Conservation (phyloP, 2,888 invertebrate genomes). For the Cheilosia urbana region DNA sequence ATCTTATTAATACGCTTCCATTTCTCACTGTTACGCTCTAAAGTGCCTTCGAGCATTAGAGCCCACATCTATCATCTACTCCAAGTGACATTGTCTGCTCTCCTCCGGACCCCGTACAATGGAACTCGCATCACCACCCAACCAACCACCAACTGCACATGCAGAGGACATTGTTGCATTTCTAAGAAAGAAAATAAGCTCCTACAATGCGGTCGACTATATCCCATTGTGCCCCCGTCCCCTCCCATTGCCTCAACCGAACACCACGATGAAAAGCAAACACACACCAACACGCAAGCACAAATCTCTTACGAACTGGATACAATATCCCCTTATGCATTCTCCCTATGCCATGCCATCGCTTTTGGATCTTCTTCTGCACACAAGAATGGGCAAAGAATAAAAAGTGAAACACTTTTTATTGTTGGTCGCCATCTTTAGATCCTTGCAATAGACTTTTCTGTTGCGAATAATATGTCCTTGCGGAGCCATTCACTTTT, state of each 20-base stretch:
- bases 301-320: constrained; percentile 67
- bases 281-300: constrained; percentile 33
- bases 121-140: constrained; percentile 12
- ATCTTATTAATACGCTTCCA: constrained; percentile 67
- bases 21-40: constrained; percentile 51
- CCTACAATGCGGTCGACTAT: constrained; percentile 61
- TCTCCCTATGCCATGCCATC: constrained; percentile 51
- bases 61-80: constrained; percentile 62
- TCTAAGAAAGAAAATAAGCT: constrained; percentile 66
- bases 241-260: background rate
- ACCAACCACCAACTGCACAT: constrained; percentile 6
- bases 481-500: constrained; percentile 68
- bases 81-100: constrained; percentile 55
- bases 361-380: background rate
- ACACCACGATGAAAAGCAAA: background rate
- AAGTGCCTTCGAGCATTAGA: constrained; percentile 61
- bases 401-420: constrained; percentile 71
- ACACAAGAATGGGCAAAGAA: constrained; percentile 48
- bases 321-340: constrained; percentile 68
- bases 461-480: constrained; percentile 72
- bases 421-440: constrained; percentile 73
- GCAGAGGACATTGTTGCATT: constrained; percentile 66
- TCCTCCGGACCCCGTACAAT: constrained; percentile 41
- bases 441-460: constrained; percentile 68
- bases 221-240: constrained; percentile 29